Percentiles rank a stretch among this genome's conserved stretches.
Conservation (phyloP, 2,113 vertebrate species). For the Alosa alosa region DNA sequence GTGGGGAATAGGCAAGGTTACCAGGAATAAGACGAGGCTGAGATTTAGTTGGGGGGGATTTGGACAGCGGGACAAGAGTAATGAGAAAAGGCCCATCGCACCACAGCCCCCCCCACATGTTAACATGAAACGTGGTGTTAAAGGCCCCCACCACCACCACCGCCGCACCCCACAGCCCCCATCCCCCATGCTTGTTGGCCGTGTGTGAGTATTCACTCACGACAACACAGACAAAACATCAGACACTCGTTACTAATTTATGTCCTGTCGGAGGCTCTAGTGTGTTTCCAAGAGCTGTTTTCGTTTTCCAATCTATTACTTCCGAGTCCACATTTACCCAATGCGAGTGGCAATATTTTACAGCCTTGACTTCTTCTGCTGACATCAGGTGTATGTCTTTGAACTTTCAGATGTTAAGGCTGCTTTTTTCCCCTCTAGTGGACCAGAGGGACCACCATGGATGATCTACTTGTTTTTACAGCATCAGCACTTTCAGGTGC, state of each 20-base stretch:
- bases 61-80: constrained; percentile 55
- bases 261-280: neutral
- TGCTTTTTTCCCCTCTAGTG: neutral
- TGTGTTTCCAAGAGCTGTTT: constrained; percentile 14
- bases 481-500: constrained; percentile 26
- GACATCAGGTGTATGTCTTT: constrained; percentile 14
- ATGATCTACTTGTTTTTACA: constrained; percentile 15
- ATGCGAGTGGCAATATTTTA: neutral
- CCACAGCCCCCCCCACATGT: constrained; percentile 5
- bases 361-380: neutral
- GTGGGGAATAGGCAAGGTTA: constrained; percentile 79
- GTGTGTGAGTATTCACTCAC: constrained; percentile 12
- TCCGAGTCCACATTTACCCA: neutral
- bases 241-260: constrained; percentile 20
- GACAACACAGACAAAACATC: neutral
- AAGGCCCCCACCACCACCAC: neutral
- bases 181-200: neutral
- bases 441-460: neutral
- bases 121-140: constrained; percentile 7
- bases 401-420: constrained; percentile 13
- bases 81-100: constrained; percentile 39
- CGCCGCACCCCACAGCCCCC: neutral
- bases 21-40: constrained; percentile 63
- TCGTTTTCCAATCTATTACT: constrained; percentile 14
- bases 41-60: constrained; percentile 61